phyloP scores from a whole-genome alignment of 1,140 invertebrate species.

The Cherax destructor region DNA sequence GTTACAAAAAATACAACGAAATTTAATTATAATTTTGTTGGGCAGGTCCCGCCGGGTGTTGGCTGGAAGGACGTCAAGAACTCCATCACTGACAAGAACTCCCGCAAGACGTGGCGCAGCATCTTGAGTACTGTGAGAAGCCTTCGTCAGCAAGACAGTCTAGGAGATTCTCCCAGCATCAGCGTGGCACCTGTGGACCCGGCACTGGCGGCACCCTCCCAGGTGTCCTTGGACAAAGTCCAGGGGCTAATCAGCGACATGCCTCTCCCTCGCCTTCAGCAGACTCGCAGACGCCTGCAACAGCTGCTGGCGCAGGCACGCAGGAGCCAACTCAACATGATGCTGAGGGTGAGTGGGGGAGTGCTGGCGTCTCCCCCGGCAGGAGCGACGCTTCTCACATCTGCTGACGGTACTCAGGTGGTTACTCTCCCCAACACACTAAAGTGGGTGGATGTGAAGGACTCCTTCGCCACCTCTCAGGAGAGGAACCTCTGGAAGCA shows the following conservation, averaged over 20 bases:
- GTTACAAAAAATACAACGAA: too few species aligned
- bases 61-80: constrained; percentile 17
- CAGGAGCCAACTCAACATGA: constrained; percentile 7
- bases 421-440: constrained; percentile 13
- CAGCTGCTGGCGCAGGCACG: neutral
- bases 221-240: neutral
- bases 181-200: neutral
- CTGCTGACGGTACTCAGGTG: neutral
- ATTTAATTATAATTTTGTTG: neutral
- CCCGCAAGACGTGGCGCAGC: neutral
- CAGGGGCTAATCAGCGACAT: neutral
- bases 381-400: neutral
- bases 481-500: constrained; percentile 24
- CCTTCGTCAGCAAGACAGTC: neutral
- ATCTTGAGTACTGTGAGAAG: constrained; percentile 8
- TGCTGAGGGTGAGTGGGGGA: neutral
- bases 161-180: neutral
- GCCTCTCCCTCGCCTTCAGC: neutral
- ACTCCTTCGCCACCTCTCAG: neutral
- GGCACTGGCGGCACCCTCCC: neutral
- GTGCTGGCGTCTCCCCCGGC: neutral
- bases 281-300: neutral
- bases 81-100: neutral
- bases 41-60: constrained; percentile 9
- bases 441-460: neutral